Evolutionary conservation across 2,888 invertebrate species (phyloP).

Genomic region (Gastrophysa polygoni): DNA sequence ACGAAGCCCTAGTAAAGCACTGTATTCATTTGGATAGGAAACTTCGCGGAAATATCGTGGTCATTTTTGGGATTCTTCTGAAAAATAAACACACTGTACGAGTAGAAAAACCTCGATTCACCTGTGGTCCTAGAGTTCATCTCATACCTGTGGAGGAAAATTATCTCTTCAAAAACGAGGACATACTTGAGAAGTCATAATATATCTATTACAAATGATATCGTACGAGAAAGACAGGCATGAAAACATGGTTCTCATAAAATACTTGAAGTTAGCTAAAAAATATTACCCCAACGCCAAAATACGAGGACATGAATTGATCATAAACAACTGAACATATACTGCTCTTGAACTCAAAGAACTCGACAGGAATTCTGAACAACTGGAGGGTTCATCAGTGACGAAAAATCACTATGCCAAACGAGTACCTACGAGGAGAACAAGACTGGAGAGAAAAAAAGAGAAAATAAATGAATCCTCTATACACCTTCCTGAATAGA

Average conservation of each 20-base stretch:
- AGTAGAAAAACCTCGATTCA: neutral
- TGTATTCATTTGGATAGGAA: neutral
- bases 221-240: neutral
- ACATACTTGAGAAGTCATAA: neutral
- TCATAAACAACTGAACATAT: neutral
- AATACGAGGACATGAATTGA: neutral
- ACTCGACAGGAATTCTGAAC: neutral
- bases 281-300: neutral
- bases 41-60: neutral
- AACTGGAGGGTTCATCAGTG: neutral
- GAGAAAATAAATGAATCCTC: neutral
- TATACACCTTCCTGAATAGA: neutral
- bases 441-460: no score
- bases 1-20: neutral
- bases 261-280: neutral
- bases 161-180: neutral
- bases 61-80: neutral
- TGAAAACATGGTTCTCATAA: neutral
- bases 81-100: neutral
- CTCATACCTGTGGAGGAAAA: neutral
- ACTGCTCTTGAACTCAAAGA: no score
- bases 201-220: neutral
- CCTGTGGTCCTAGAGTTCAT: neutral
- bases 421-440: no score
- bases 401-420: neutral